Base-by-base conservation (phyloP, 2,113 vertebrate species). In the Thunnus maccoyii region DNA sequence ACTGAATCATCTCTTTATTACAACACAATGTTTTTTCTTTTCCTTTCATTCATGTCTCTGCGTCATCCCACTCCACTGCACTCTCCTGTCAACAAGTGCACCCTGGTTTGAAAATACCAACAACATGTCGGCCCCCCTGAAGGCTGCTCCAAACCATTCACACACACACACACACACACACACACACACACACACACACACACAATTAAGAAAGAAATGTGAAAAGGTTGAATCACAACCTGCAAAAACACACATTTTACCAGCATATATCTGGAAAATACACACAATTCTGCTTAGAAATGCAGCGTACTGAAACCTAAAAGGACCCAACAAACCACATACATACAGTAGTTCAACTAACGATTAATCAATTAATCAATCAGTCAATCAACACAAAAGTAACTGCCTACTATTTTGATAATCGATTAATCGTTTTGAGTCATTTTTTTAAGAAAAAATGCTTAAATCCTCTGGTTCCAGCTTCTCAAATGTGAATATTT, bases 1-100 rank as follows among this genome's bases (percentile, higher is more conserved):
- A 22, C 22, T 22, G 22, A 22, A 22, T 22, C 22, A 22, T 22
- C 22, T 22, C 22, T 22, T 22, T 22, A 22, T 22, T 22, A 22
- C 22, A 22, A 22, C 22, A 22, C 22, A 22, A 22, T 22, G 9
- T 8, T 7, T 41, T 41, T 41, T 9, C 7, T 62, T 20, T n/a
- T 61, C 2, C 20, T 60, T 66, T 62, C 50, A 62, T 72, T 67
- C 48, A 67, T 3, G 25, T 18, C 3, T 70, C 36, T 51, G 52
- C 30, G 52, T 32, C 41, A 41, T 54, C 51, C 46, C 60, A 36
- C 55, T 57, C 36, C 25, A 2, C 60, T 25, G 62, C 25, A 12
- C 50, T 79, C 68, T 5, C 4, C 62, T 22, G 9, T 58, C 72
- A 55, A 67, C 66, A 67, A 76, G 77, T 46, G 66, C 16, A 36